Percentiles rank a stretch among this genome's conserved stretches.
These are phyloP conservation scores for Xanthostigma xanthostigma DNA, from an alignment of 2,888 invertebrate genomes.

Conservation along the genomic window DNA sequence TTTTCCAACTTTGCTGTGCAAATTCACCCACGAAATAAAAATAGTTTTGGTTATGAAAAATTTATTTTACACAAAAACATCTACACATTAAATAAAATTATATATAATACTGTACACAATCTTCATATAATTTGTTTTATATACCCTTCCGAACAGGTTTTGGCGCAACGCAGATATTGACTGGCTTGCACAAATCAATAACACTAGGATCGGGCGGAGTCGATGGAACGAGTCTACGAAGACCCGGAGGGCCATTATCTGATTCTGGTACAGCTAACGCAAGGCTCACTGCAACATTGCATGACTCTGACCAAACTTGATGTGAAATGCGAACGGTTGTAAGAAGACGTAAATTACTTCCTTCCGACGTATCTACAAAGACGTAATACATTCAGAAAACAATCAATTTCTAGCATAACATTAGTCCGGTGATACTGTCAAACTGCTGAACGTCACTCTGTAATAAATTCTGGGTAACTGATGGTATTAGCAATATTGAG, in stretches of 20 bases:
- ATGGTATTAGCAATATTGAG: too few relatives aligned
- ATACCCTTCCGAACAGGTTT: constrained; percentile 77
- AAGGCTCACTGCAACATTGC: constrained; percentile 72
- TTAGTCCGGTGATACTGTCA: too few relatives aligned
- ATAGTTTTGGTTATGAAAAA: too few relatives aligned
- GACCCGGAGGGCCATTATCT: constrained; percentile 24
- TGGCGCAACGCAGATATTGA: constrained; percentile 74
- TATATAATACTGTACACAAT: too few relatives aligned
- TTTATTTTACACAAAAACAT: too few relatives aligned
- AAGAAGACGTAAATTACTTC: constrained; percentile 51
- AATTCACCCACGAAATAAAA: too few relatives aligned
- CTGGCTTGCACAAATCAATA: constrained; percentile 72
- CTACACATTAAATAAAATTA: too few relatives aligned
- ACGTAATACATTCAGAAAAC: background rate
- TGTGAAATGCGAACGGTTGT: constrained; percentile 83
- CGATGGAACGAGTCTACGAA: constrained; percentile 24
- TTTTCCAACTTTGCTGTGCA: too few relatives aligned
- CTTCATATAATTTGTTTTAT: constrained; percentile 20
- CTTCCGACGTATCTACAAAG: constrained; percentile 35
- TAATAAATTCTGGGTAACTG: too few relatives aligned
- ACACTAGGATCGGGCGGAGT: constrained; percentile 37
- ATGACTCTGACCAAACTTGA: constrained; percentile 85
- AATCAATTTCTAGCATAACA: too few relatives aligned
- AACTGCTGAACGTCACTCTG: too few relatives aligned
- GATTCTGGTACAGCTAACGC: constrained; percentile 59